A percentile compares a stretch with the other conserved stretches of the same genome.
These are phyloP conservation scores for Drosophila helvetica DNA, from an alignment of 2,888 invertebrate genomes.

Conservation along the genomic window DNA sequence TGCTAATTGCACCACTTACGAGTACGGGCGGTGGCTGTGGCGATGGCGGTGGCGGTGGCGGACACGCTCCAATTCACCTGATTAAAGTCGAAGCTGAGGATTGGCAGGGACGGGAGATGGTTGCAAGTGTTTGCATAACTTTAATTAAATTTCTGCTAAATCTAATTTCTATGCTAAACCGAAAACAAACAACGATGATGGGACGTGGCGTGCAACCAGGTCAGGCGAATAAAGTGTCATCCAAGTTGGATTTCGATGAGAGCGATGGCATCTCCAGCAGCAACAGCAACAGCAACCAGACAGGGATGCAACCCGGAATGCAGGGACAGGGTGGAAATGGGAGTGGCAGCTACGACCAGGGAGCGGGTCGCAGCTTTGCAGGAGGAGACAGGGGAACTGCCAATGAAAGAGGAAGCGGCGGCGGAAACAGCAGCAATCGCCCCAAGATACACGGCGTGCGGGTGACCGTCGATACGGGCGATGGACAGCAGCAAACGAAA, in stretches of 20 bases:
- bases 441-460: constrained; percentile 84
- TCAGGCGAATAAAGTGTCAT: constrained; percentile 80
- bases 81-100: constrained; percentile 38
- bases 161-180: constrained; percentile 77
- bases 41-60: neutral
- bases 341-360: constrained; percentile 46
- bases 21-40: constrained; percentile 2
- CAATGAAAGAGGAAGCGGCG: constrained; percentile 23
- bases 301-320: constrained; percentile 58
- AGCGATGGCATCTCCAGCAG: constrained; percentile 35
- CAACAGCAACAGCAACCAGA: constrained; percentile 59
- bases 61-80: constrained; percentile 66
- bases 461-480: constrained; percentile 84
- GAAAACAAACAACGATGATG: constrained; percentile 63
- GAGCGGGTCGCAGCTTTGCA: constrained; percentile 53
- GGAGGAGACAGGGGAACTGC: constrained; percentile 22
- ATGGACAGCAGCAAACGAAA: constrained; percentile 81
- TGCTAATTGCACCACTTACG: constrained; percentile 65
- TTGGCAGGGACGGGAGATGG: neutral
- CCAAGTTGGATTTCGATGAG: constrained; percentile 83
- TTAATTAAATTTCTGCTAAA: constrained; percentile 72
- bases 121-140: constrained; percentile 66
- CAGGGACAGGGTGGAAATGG: constrained; percentile 43
- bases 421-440: constrained; percentile 65
- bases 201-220: constrained; percentile 61